phyloP scores from a whole-genome alignment of 2,797 vertebrate genomes.

The Enteromius afrohamiltoni region DNA sequence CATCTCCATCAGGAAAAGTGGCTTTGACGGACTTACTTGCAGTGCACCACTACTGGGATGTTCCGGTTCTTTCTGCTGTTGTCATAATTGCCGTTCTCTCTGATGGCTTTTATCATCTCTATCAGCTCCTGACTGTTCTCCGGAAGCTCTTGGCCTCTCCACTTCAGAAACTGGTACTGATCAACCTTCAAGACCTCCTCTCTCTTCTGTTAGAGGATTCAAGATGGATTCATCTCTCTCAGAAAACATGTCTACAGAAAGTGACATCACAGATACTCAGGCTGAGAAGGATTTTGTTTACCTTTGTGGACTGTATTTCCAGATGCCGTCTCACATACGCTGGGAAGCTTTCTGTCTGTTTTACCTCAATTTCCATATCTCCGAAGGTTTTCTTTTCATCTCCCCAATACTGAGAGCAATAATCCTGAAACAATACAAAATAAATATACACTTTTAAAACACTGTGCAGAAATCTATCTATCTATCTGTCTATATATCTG shows the following conservation, averaged over 20 bases:
- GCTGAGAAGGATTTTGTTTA: slow-evolving; percentile 55
- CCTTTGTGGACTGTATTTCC: slow-evolving; percentile 87
- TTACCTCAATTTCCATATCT: slow-evolving; percentile 81
- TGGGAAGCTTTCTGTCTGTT: slow-evolving; percentile 69
- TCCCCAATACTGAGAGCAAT: slow-evolving; percentile 85
- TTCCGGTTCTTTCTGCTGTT: slow-evolving; percentile 63
- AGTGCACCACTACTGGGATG: slow-evolving; percentile 82
- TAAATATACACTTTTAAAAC: neutral
- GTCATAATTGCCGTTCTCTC: slow-evolving; percentile 64
- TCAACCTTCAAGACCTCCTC: slow-evolving; percentile 80
- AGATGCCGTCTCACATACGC: slow-evolving; percentile 80
- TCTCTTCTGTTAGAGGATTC: slow-evolving; percentile 79
- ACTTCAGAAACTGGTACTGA: slow-evolving; percentile 88
- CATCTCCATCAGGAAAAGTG: neutral
- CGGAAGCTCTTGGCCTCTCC: slow-evolving; percentile 80
- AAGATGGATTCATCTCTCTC: neutral
- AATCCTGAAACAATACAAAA: slow-evolving; percentile 73
- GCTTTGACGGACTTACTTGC: slow-evolving; percentile 78
- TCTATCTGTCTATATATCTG: no score
- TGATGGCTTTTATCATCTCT: slow-evolving; percentile 82
- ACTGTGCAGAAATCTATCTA: accelerated
- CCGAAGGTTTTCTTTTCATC: slow-evolving; percentile 80
- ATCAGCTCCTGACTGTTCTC: slow-evolving; percentile 79
- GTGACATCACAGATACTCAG: neutral
- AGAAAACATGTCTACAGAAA: neutral